Conservation (phyloP, 2,888 invertebrate genomes). For the Leucania comma region DNA sequence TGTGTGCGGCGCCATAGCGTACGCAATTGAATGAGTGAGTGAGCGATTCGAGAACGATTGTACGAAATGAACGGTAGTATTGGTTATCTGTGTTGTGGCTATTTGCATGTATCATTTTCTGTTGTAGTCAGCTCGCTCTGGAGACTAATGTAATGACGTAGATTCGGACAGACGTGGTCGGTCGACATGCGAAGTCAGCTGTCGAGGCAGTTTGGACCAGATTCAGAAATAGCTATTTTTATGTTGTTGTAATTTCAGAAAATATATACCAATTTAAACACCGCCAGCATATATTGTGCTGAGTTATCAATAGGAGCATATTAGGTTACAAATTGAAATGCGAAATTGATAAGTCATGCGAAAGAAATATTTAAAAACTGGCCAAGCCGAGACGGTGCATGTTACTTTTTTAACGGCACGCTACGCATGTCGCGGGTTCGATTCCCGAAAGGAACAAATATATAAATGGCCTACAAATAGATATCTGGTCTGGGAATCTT, state of each 20-base stretch:
- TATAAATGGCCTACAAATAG: no score
- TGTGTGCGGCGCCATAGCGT: slow-evolving; percentile 8
- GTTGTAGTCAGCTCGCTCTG: slow-evolving; percentile 72
- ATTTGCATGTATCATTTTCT: slow-evolving; percentile 83
- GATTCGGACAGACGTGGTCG: slow-evolving; percentile 37
- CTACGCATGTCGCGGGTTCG: no score
- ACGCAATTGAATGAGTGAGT: slow-evolving; percentile 47
- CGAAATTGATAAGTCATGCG: no score
- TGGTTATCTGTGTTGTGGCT: slow-evolving; percentile 56
- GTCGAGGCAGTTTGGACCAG: slow-evolving; percentile 9
- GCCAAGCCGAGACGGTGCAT: no score
- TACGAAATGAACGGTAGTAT: slow-evolving; percentile 53
- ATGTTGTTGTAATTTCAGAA: not conserved
- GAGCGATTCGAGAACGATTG: slow-evolving; percentile 48
- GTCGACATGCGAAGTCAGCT: slow-evolving; percentile 46
- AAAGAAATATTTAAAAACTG: no score
- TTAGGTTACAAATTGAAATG: no score
- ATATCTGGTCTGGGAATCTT: no score
- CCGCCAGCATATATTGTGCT: no score
- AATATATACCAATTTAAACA: not conserved
- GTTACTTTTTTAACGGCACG: no score
- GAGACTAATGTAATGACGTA: slow-evolving; percentile 57
- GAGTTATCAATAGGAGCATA: no score
- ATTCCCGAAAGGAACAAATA: no score
- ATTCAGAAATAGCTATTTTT: slow-evolving; percentile 22